Base-by-base conservation (phyloP, 2,113 vertebrate genomes). In the Gracilinanus agilis region DNA sequence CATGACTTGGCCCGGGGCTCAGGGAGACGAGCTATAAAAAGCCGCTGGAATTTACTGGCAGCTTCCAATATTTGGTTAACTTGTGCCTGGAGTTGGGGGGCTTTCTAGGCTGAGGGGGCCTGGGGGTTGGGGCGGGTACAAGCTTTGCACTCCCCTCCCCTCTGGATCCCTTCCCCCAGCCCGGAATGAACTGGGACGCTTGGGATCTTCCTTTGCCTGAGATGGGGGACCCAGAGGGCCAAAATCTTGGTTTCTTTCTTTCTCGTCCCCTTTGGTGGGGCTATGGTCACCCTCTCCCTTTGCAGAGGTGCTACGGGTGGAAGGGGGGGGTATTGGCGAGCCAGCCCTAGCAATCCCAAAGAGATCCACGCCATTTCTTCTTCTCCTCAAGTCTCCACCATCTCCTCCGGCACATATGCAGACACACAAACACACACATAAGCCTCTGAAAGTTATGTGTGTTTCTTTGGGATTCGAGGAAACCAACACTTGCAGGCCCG, bases 1-100 rank as follows among this genome's bases (percentile, higher is more conserved):
- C 98, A 99, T 98, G 98, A 98, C 98, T 99, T 99, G 98, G 98
- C 98, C 98, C 98, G 97, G 95, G 98, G 98, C 98, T 0, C 97
- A 97, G 98, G 98, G 98, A 98, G 95, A 97, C 97, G 97, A 83
- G 95, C 98, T 98, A 98, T 98, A 98, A 98, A 98, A 98, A 98
- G 97, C 98, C 98, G 97, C 97, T 96, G 98, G 97, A 96, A 98
- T 98, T 98, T 98, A 98, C 98, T 98, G 98, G 98, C 98, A 98
- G 98, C 98, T 98, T 98, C 97, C 98, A 98, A 98, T 98, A 98
- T 93, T 98, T 93, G 96, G 90, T 98, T 99, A 98, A 97, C 98
- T 97, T 98, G 98, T 94, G 96, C 95, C 13, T 1, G 97, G 95
- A 98, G 97, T 97, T 97, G 95, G 97, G 95, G 95, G 94, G 95